Evolutionary conservation across 1,140 invertebrate species (phyloP), one percentile per base, ranked within the genome.

Genomic region (Cotesia glomerata): DNA sequence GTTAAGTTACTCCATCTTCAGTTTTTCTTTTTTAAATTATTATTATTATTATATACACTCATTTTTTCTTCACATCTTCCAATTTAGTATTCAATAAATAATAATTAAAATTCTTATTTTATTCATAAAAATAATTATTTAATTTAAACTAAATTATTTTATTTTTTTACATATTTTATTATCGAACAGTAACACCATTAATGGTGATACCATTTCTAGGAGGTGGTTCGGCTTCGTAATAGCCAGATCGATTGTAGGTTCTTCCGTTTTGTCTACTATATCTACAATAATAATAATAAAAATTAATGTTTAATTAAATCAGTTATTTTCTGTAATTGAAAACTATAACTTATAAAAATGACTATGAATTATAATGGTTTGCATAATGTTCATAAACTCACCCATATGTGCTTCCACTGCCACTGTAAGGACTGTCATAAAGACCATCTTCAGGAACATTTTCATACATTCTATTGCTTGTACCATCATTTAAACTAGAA

Each of bases 371-470:
- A 56, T 67, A 49, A 5, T 52, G 36, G 77, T 13, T 62, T 71
- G 36, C 11, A 35, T 58, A 61, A 32, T 18, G 2, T 16, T 16
- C 18, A 5, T 39, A 5, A 62, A 65, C 85, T 82, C 87, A 90
- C 70, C 89, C 88, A 18, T 90, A 90, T 16, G 89, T 88, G 5
- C 87, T 89, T 68, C 89, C 88, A 14, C 71, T 79, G 52, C 84
- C 86, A 63, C 88, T 89, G 77, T 92, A 92, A 2, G 91, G 91
- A 71, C 89, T 89, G 79, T 92, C 92, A 77, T 94, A 93, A 70
- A 93, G 88, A 72, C 92, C 92, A 79, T 94, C 92, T 52, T 92
- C 90, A 75, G 90, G 90, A 63, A 93, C 92, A 79, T 93, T 93
- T 80, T 93, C 92, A 79, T 93, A 93, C 72, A 93, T 90, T 59